A percentile compares a stretch with the other conserved stretches of the same genome.
Evolutionary conservation across 2,113 vertebrate species (phyloP).

Genomic region (Nestor notabilis): DNA sequence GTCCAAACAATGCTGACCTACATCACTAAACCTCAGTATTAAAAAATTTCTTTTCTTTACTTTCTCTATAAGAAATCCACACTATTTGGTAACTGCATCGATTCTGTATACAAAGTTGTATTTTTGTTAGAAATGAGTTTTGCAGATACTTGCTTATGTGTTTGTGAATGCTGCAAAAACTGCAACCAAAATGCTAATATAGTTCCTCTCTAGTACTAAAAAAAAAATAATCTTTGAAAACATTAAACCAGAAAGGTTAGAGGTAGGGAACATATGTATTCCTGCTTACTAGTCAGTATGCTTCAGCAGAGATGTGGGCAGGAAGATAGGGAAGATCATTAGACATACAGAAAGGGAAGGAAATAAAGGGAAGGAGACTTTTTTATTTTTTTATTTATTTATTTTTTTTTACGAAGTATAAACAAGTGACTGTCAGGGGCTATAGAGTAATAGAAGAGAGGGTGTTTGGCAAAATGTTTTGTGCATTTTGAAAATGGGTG

Average conservation of each 20-base stretch:
- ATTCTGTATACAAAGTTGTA: not conserved
- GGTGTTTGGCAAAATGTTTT: not conserved
- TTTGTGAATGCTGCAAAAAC: not conserved
- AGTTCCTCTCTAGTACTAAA: not conserved
- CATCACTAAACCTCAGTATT: not conserved
- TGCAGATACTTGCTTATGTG: not conserved
- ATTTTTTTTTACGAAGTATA: too few relatives aligned
- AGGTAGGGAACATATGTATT: not conserved
- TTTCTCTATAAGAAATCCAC: not conserved
- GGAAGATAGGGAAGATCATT: not conserved
- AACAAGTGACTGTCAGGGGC: not conserved
- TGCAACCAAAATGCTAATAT: not conserved
- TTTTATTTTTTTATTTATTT: too few relatives aligned
- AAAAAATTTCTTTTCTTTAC: not conserved
- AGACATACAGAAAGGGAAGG: not conserved
- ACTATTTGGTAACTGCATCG: not conserved
- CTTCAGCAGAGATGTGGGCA: not conserved
- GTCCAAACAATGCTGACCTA: not conserved
- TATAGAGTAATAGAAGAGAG: not conserved
- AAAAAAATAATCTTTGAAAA: not conserved
- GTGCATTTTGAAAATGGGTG: not conserved
- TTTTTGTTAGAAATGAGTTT: not conserved
- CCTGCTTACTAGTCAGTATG: not conserved
- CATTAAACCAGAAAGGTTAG: not conserved
- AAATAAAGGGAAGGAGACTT: not conserved